phyloP scores from a whole-genome alignment of 2,113 vertebrate species.

The Nerophis ophidion region DNA sequence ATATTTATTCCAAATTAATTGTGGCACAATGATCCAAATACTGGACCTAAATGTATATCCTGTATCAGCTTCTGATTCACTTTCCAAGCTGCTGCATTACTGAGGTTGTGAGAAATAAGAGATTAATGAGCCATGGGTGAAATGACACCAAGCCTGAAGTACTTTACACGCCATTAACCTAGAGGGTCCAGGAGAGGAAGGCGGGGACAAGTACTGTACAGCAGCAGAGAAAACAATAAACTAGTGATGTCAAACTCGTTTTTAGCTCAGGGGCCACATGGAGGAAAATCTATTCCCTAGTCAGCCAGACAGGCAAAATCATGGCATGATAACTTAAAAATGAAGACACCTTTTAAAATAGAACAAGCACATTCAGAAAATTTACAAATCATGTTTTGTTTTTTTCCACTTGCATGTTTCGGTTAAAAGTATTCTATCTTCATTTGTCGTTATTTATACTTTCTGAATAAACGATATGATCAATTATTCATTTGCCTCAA shows the following conservation, averaged over 20 bases:
- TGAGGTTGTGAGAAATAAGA: slow-evolving; percentile 23
- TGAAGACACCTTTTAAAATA: too few species aligned
- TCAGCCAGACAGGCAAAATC: too few species aligned
- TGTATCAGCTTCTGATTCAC: slow-evolving; percentile 15
- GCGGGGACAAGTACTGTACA: slow-evolving; percentile 11
- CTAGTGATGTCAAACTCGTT: neutral
- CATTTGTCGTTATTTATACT: too few species aligned
- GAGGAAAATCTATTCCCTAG: too few species aligned
- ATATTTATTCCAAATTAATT: neutral
- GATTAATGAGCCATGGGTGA: slow-evolving; percentile 42
- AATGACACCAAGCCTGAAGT: slow-evolving; percentile 44
- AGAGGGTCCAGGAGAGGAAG: slow-evolving; percentile 25
- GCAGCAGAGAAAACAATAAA: slow-evolving; percentile 30
- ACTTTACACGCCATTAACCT: slow-evolving; percentile 58
- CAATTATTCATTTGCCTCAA: too few species aligned
- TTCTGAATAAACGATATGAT: too few species aligned
- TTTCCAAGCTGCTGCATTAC: slow-evolving; percentile 15
- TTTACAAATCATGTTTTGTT: too few species aligned
- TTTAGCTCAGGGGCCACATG: too few species aligned
- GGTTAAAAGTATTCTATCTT: too few species aligned
- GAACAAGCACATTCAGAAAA: too few species aligned
- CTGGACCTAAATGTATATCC: neutral
- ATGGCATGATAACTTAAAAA: too few species aligned
- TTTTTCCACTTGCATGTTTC: too few species aligned
- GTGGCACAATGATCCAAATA: neutral